Base-by-base conservation (phyloP, 2,888 invertebrate genomes). In the Caenorhabditis plicata region DNA sequence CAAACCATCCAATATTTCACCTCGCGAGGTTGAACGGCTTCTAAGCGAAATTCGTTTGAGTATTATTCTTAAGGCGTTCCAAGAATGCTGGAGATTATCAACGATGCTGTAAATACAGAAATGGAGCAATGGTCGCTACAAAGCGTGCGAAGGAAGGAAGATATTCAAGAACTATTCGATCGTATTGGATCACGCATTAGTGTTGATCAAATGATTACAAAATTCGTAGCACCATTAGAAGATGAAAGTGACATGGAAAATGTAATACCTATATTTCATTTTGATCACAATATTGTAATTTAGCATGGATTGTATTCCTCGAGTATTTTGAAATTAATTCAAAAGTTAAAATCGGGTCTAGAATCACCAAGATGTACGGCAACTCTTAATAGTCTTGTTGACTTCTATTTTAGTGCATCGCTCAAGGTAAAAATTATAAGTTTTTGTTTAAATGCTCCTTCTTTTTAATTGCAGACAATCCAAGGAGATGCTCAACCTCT, bases 1-100 rank as follows among this genome's bases (percentile, higher is more conserved):
- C 71, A 71, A 43, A 68, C 68, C 42, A 65, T 74, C 29, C 74
- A 73, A 42, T 73, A 58, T 56, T 72, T 73, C 35, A 61, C 67
- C 8, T 48, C 60, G 3, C 45, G 47, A 51, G 71, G 71, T 82
- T 15, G 7, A 32, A 31, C 7, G 7, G 7, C 4, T 49, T 7
- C 15, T 29, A 26, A 42, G n/a, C n/a, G 17, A 13, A 20, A 33
- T 19, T 35, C 3, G 25, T 4, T 23, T 39, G 5, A 20, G 19
- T 25, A 36, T 43, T 35, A 0, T n/a, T 8, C 41, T 55, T 19
- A 29, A 67, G 67, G 69, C 32, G 55, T 69, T 26, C 60, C 51
- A 25, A 36, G 55, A 19, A 45, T 69, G 15, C 54, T 69, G 57
- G 66, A 63, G 22, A 38, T 48, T 11, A 46, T 69, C 2, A 48